A percentile compares a stretch with the other conserved stretches of the same genome.
Conservation (phyloP, 92 coral and sea anemone species). For the Porites divaricata region DNA sequence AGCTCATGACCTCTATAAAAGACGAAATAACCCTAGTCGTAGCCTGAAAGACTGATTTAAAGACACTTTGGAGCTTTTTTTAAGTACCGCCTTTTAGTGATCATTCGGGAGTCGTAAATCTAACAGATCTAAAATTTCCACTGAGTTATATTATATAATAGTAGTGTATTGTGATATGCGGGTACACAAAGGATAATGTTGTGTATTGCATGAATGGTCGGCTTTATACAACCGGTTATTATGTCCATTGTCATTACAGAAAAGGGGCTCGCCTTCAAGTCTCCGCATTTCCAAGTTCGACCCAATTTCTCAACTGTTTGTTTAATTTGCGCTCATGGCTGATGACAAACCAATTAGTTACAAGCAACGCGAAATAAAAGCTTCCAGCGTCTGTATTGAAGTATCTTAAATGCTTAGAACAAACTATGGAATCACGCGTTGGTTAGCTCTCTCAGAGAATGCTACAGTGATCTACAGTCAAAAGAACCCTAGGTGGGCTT, state of each 20-base stretch:
- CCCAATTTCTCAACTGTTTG: neutral
- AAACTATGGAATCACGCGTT: neutral
- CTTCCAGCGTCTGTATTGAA: no score
- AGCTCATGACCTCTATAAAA: neutral
- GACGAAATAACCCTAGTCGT: neutral
- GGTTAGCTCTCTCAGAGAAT: neutral
- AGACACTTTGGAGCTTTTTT: neutral
- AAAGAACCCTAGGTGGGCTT: conserved; percentile 14
- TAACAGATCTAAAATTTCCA: neutral
- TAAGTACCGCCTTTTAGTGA: neutral
- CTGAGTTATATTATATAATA: no score
- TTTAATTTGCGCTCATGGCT: neutral
- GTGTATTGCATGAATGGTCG: neutral
- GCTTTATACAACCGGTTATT: neutral
- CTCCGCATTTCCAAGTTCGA: neutral
- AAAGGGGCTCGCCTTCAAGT: neutral
- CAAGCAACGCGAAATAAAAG: no score
- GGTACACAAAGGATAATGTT: conserved; percentile 23
- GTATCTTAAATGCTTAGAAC: no score
- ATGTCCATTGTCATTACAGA: conserved; percentile 8
- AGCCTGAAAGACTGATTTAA: neutral
- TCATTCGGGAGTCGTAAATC: neutral
- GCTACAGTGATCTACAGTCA: neutral
- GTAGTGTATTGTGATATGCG: neutral
- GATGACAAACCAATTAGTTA: neutral